These are phyloP conservation scores for Dromococcyx pavoninus DNA, from an alignment of 2,797 vertebrate genomes.

Conservation along the genomic window DNA sequence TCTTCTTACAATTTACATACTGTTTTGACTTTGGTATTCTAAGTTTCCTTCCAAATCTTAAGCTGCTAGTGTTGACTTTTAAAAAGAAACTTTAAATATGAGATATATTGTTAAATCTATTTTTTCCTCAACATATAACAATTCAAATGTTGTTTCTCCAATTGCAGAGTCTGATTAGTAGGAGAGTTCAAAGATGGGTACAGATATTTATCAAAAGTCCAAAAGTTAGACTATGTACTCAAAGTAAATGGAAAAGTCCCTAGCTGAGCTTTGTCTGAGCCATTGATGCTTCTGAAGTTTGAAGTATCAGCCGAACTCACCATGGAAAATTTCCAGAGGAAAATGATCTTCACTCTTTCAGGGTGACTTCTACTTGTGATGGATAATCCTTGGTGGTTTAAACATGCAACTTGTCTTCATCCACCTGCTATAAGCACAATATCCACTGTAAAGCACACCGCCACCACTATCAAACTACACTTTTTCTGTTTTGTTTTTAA, in stretches of 20 bases:
- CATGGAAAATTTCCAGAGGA: neutral
- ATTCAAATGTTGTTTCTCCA: neutral
- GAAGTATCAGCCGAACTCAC: neutral
- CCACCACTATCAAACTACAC: neutral
- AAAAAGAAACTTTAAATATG: neutral
- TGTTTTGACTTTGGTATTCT: neutral
- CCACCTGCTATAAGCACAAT: neutral
- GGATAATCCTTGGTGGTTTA: neutral
- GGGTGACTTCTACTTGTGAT: accelerated
- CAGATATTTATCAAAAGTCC: neutral
- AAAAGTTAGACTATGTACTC: neutral
- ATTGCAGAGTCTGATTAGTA: neutral
- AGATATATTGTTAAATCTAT: neutral
- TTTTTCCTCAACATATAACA: neutral
- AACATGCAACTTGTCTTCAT: neutral
- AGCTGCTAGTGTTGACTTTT: neutral
- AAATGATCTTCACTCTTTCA: neutral
- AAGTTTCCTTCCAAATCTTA: neutral
- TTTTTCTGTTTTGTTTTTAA: neutral
- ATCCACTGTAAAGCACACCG: neutral
- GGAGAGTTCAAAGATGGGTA: neutral
- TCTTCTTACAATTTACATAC: neutral
- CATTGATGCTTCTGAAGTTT: neutral
- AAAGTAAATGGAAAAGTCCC: neutral
- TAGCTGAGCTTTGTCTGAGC: neutral